phyloP scores from a whole-genome alignment of 37 sponge, comb jelly and placozoan genomes.

The Ianthella basta region DNA sequence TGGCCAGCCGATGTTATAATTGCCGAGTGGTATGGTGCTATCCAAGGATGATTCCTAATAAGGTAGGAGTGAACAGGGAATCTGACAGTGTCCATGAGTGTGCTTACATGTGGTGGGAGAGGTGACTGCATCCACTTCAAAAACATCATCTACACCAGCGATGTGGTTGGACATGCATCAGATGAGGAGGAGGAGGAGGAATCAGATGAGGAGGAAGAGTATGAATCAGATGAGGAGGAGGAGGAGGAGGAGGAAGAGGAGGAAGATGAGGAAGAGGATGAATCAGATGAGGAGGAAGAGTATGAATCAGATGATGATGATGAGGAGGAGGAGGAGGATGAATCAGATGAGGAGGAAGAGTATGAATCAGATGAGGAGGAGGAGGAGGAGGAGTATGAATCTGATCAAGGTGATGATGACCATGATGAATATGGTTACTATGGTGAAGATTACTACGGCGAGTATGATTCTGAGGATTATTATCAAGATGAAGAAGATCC shows the following conservation, averaged over 20 bases:
- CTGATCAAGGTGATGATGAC: not conserved
- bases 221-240: too few relatives aligned
- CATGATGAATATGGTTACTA: not conserved
- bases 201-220: too few relatives aligned
- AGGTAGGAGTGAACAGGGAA: not conserved
- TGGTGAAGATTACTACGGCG: not conserved
- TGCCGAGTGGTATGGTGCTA: not conserved
- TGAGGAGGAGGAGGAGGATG: too few relatives aligned
- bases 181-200: too few relatives aligned
- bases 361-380: not conserved
- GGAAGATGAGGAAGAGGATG: too few relatives aligned
- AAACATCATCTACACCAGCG: not conserved
- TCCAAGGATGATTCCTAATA: slow-evolving; percentile 1
- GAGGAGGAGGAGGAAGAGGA: too few relatives aligned
- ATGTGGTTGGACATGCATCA: too few relatives aligned
- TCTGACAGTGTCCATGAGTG: slow-evolving; percentile 42
- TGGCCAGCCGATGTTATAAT: slow-evolving; percentile 2
- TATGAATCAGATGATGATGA: too few relatives aligned
- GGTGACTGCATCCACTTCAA: slow-evolving; percentile 42
- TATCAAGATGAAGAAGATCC: too few relatives aligned
- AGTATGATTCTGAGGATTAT: not conserved
- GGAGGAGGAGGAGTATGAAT: not conserved
- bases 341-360: not conserved
- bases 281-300: too few relatives aligned
- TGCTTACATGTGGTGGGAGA: slow-evolving; percentile 43